Conservation (phyloP, 1,140 invertebrate genomes). For the Phortica variegata region DNA sequence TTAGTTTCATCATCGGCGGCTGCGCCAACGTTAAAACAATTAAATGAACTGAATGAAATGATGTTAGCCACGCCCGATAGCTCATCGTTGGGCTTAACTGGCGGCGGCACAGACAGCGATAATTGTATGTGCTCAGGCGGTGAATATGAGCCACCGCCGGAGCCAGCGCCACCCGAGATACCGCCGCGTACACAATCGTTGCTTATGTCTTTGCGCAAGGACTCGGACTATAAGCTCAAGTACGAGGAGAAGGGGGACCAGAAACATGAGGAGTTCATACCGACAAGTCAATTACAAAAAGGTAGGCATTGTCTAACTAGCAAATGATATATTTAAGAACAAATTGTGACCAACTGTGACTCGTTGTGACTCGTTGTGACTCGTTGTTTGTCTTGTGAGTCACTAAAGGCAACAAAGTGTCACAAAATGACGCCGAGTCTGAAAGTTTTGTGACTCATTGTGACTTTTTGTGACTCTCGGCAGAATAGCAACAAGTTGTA, state of each 20-base stretch:
- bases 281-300: conserved; percentile 51
- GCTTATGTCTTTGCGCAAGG: conserved; percentile 58
- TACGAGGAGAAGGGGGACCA: conserved; percentile 56
- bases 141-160: conserved; percentile 65
- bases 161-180: conserved; percentile 70
- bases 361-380: too few relatives aligned
- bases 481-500: too few relatives aligned
- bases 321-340: too few relatives aligned
- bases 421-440: too few relatives aligned
- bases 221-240: conserved; percentile 54
- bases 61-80: conserved; percentile 11
- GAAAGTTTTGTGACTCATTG: too few relatives aligned
- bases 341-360: too few relatives aligned
- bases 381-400: too few relatives aligned
- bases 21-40: too few relatives aligned
- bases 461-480: too few relatives aligned
- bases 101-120: background rate
- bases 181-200: conserved; percentile 67
- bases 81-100: background rate
- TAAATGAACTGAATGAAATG: background rate
- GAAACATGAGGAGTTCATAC: conserved; percentile 57
- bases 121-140: conserved; percentile 18
- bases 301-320: conserved; percentile 30
- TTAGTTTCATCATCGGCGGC: conserved; percentile 18
- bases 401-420: too few relatives aligned